phyloP scores from a whole-genome alignment of 2,113 vertebrate species.

The rabbit (Oryctolagus cuniculus) region mOryCun1.1 NC_091433.1:164681501-164682000 shows the following conservation, averaged over 20 bases:
- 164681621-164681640: too few species aligned
- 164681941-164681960: not conserved
- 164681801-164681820: not conserved
- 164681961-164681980: constrained; percentile 47
- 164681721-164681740: constrained; percentile 39
- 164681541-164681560: too few species aligned
- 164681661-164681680: too few species aligned
- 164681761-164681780: constrained; percentile 56
- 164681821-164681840: not conserved
- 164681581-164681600: too few species aligned
- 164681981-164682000: constrained; percentile 32
- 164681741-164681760: constrained; percentile 73
- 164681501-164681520: too few species aligned
- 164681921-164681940: constrained; percentile 50
- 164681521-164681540: too few species aligned
- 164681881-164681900: not conserved
- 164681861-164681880: not conserved
- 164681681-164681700: constrained; percentile 63
- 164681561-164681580: too few species aligned
- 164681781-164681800: constrained; percentile 11
- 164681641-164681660: too few species aligned
- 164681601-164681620: too few species aligned
- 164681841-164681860: not conserved
- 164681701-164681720: constrained; percentile 72
- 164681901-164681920: constrained; percentile 1